Evolutionary conservation across 2,113 vertebrate species (phyloP).

Genomic region (Pseudorectes ferrugineus): DNA sequence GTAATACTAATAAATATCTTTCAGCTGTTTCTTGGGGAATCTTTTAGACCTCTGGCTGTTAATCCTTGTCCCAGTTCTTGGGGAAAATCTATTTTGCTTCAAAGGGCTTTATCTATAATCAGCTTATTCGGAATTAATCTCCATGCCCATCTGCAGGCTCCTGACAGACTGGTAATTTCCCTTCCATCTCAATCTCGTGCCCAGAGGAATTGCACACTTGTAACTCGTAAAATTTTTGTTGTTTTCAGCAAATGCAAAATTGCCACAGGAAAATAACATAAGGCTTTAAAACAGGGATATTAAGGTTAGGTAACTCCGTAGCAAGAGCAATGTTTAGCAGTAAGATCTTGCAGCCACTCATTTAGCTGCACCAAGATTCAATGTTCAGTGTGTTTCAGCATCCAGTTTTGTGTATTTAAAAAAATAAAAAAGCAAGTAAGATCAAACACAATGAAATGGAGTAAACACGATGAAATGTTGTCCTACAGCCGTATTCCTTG

Average conservation of each 20-base stretch:
- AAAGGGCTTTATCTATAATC: constrained; percentile 49
- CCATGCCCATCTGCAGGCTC: constrained; percentile 6
- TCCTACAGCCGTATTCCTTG: not conserved
- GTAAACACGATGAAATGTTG: not conserved
- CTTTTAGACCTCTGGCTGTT: constrained; percentile 40
- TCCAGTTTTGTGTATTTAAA: not conserved
- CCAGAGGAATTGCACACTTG: not conserved
- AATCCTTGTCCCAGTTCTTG: constrained; percentile 62
- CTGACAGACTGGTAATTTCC: constrained; percentile 10
- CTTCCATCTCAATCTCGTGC: not conserved
- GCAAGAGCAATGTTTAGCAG: not conserved
- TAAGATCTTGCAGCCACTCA: not conserved
- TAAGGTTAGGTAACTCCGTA: not conserved
- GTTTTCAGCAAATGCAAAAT: not conserved
- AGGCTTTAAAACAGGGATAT: not conserved
- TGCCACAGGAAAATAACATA: not conserved
- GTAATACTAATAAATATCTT: constrained; percentile 11
- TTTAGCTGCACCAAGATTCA: not conserved
- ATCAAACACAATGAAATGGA: not conserved
- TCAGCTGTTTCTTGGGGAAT: constrained; percentile 14
- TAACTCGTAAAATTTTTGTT: not conserved
- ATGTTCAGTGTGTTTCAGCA: not conserved
- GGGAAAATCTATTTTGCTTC: constrained; percentile 51
- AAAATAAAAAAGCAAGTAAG: not conserved
- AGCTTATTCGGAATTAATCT: constrained; percentile 49